Conservation (phyloP, 2,113 vertebrate genomes). For the Hyperoodon ampullatus region DNA sequence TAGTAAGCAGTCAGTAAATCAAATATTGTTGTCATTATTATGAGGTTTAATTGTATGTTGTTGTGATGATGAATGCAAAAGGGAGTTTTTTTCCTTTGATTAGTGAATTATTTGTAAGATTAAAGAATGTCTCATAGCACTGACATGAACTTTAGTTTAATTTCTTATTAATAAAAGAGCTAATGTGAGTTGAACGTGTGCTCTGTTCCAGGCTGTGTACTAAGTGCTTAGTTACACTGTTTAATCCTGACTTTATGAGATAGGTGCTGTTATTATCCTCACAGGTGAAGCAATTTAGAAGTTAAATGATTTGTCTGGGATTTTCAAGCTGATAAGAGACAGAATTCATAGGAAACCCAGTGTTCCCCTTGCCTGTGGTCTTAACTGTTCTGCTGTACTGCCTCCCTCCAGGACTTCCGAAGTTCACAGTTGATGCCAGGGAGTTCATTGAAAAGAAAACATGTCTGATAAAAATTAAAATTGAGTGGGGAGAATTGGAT, state of each 20-base stretch:
- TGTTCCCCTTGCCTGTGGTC: background rate
- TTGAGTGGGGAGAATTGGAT: background rate
- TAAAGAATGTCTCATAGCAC: background rate
- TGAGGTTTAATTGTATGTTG: background rate
- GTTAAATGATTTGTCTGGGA: background rate
- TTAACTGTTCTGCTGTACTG: background rate
- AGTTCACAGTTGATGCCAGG: background rate
- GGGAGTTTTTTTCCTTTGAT: background rate
- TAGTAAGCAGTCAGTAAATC: background rate
- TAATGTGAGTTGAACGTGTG: slow-evolving; percentile 14
- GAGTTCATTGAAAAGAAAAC: background rate
- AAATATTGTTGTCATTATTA: background rate
- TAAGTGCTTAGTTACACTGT: background rate
- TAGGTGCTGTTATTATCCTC: background rate
- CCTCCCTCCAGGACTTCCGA: background rate
- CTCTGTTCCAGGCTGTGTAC: background rate
- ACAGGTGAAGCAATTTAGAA: background rate
- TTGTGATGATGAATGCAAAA: background rate
- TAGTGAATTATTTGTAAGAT: background rate
- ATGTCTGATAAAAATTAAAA: background rate
- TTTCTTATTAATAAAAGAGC: slow-evolving; percentile 19
- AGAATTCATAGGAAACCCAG: background rate
- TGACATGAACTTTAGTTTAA: slow-evolving; percentile 1
- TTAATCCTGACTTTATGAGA: background rate
- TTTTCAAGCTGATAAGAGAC: background rate